Evolutionary conservation across 1,140 invertebrate species (phyloP), one percentile per base, ranked within the genome.

Genomic region (Drosophila punjabiensis): DNA sequence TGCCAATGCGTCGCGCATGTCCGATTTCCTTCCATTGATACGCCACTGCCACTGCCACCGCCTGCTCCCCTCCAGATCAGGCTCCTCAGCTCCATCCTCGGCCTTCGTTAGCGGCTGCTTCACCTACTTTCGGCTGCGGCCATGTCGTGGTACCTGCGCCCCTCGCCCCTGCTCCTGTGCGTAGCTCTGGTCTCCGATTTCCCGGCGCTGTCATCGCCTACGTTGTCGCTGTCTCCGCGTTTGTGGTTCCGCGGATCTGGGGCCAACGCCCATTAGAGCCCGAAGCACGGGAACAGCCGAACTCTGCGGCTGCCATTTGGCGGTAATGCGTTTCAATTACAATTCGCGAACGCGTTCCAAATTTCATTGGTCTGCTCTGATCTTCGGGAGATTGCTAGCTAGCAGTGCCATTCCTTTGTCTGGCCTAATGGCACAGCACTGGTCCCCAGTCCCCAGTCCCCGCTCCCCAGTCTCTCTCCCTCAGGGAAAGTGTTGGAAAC

Each of bases 271-370:
- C 84, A 88, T 81, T 85, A 71, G 75, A 85, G 55, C 69, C 79
- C 47, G 50, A 56, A 55, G 71, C 67, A 68, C 30, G 11, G 11
- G 30, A 35, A 35, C 53, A 63, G 76, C 45, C 64, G 45, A 80
- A 61, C 41, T 79, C 60, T 68, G 58, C 7, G 76, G 50, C 76
- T 66, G 59, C 71, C 76, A 82, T 86, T 84, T 86, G 59, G 66
- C 52, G 56, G 69, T 88, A 89, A 81, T 88, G 84, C 84, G 84
- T 89, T 88, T 88, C 85, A 89, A 88, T 88, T 88, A 89, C 84
- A 81, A 79, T 62, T 66, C 60, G 59, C 20, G 53, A 74, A 56
- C 60, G 76, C 60, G 77, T 65, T 79, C 85, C 74, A 65, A 81
- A 89, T 84, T 89, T 88, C 78, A 89, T 79, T 76, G 83, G 55